Conservation (phyloP, 2,113 vertebrate genomes). For the Macroglossus sobrinus region DNA sequence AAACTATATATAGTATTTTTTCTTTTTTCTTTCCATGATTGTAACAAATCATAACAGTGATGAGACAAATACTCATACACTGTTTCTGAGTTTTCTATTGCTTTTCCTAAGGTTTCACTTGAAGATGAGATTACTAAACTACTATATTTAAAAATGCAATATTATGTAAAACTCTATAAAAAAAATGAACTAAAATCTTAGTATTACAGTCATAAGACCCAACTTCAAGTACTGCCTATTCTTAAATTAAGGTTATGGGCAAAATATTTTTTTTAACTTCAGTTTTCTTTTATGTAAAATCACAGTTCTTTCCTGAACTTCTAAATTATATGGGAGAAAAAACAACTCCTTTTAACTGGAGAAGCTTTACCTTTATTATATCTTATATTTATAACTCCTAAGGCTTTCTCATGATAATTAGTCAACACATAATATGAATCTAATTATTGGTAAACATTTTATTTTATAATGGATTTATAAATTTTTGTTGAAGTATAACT, state of each 20-base stretch:
- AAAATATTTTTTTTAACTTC: neutral
- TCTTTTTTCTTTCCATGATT: neutral
- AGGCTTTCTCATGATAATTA: neutral
- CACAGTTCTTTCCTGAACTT: neutral
- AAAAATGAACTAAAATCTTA: neutral
- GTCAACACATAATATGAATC: neutral
- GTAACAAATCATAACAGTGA: neutral
- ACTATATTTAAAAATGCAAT: neutral
- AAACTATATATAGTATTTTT: neutral
- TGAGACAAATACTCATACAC: neutral
- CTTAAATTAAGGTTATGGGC: neutral
- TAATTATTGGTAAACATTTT: neutral
- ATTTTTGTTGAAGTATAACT: neutral
- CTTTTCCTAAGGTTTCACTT: neutral
- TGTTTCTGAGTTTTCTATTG: neutral
- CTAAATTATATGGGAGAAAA: accelerated
- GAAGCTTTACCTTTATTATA: neutral
- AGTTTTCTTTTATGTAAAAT: neutral
- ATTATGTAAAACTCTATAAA: neutral
- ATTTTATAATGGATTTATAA: neutral
- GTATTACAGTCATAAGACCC: accelerated
- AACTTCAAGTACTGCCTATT: neutral
- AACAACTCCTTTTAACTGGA: neutral
- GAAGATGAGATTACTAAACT: neutral
- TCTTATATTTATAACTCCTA: neutral